Evolutionary conservation across 2,888 invertebrate species (phyloP).

Genomic region (Nephrotoma guestfalica): DNA sequence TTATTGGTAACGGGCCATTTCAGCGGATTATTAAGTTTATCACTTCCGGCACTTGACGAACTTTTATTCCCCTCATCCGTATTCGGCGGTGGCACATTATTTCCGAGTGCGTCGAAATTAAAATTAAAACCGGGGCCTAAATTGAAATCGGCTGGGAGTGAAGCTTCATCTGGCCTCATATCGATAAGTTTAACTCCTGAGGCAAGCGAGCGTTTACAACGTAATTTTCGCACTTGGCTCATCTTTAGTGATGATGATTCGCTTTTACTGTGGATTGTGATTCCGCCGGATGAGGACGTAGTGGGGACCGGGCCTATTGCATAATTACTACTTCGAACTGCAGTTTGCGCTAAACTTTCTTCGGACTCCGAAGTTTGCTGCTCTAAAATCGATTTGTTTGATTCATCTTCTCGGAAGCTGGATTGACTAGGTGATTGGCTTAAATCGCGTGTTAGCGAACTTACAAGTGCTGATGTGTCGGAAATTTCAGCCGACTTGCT

Average conservation of each 20-base stretch:
- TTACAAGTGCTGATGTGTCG: conserved; percentile 45
- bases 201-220: neutral
- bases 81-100: neutral
- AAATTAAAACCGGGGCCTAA: neutral
- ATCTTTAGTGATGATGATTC: conserved; percentile 7
- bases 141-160: neutral
- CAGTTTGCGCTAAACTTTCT: conserved; percentile 23
- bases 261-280: neutral
- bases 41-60: conserved; percentile 16
- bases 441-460: conserved; percentile 44
- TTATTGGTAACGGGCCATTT: neutral
- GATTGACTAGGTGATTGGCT: conserved; percentile 41
- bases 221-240: neutral
- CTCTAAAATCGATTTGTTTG: conserved; percentile 17
- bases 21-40: conserved; percentile 13
- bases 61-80: neutral
- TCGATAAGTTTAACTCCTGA: neutral
- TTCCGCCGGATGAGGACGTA: conserved; percentile 19
- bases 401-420: conserved; percentile 17
- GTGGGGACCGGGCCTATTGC: conserved; percentile 30
- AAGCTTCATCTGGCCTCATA: neutral
- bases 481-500: conserved; percentile 26
- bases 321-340: conserved; percentile 31
- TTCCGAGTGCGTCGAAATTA: neutral
- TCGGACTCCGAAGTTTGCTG: conserved; percentile 16